A percentile compares a stretch with the other conserved stretches of the same genome.
Evolutionary conservation across 2,797 vertebrate species (phyloP).

Genomic region (Threskiornis aethiopicus): DNA sequence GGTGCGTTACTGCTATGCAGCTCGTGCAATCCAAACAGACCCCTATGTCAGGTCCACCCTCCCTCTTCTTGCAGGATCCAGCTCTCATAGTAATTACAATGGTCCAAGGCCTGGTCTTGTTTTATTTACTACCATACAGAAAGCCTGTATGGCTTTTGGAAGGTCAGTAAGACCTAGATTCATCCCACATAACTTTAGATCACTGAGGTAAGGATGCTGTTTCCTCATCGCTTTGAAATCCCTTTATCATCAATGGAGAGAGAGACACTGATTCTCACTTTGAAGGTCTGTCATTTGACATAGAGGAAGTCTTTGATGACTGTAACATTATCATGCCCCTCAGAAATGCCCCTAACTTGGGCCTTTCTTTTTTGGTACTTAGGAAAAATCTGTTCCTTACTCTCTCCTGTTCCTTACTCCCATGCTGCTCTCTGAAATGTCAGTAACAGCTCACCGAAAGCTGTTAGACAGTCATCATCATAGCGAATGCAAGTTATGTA

Average conservation of each 20-base stretch:
- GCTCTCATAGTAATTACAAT: background rate
- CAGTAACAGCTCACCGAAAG: background rate
- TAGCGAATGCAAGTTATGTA: background rate
- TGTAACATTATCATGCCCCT: fast-evolving
- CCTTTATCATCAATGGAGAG: background rate
- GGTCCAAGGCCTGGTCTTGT: background rate
- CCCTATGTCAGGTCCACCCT: background rate
- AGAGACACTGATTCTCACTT: background rate
- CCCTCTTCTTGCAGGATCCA: background rate
- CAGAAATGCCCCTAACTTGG: background rate
- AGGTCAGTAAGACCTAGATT: background rate
- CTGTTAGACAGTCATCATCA: background rate
- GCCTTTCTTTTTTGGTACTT: background rate
- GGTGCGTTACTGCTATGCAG: fast-evolving
- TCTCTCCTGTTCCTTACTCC: background rate
- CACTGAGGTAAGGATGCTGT: background rate
- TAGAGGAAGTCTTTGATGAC: background rate
- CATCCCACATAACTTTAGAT: background rate
- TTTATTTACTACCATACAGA: background rate
- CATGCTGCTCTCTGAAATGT: background rate
- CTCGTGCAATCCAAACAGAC: background rate
- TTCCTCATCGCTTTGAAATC: background rate
- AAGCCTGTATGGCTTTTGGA: background rate
- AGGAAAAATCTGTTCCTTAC: background rate
- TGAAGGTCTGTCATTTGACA: background rate